Percentiles rank a stretch among this genome's conserved stretches.
Conservation (phyloP, 2,888 invertebrate species). For the Apamea crenata region DNA sequence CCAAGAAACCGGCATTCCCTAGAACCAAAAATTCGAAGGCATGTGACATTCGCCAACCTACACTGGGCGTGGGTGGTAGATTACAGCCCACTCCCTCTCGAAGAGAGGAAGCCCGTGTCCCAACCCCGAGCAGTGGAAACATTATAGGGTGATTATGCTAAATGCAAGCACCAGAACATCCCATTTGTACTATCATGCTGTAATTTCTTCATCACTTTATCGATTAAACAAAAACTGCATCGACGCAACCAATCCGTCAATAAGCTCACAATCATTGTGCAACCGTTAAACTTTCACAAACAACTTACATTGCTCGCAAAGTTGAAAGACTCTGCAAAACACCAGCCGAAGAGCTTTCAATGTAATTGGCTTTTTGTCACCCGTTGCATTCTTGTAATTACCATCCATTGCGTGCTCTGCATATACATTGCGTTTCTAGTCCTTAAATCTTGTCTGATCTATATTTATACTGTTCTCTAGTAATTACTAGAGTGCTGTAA, state of each 20-base stretch:
- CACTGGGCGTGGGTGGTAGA: no score
- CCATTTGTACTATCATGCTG: background rate
- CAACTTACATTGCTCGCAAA: conserved; percentile 48
- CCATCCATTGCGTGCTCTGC: conserved; percentile 57
- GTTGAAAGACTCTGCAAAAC: conserved; percentile 36
- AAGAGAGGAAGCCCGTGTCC: no score
- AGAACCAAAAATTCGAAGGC: no score
- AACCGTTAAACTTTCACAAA: conserved; percentile 9
- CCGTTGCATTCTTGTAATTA: conserved; percentile 62
- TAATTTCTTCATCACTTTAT: background rate
- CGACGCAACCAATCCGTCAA: conserved; percentile 38
- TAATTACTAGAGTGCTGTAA: conserved; percentile 58
- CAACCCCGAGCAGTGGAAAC: no score
- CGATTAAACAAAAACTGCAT: conserved; percentile 9
- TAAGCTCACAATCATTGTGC: conserved; percentile 4
- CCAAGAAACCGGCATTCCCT: no score
- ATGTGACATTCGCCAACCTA: no score
- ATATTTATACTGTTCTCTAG: conserved; percentile 56
- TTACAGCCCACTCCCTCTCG: no score
- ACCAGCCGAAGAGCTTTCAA: conserved; percentile 53
- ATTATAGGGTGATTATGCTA: no score
- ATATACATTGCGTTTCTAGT: conserved; percentile 41
- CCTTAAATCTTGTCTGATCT: conserved; percentile 61
- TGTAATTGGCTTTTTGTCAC: conserved; percentile 67
- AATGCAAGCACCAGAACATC: background rate